These are phyloP conservation scores for Melanitta fusca DNA, from an alignment of 2,797 vertebrate genomes.

Conservation along the genomic window DNA sequence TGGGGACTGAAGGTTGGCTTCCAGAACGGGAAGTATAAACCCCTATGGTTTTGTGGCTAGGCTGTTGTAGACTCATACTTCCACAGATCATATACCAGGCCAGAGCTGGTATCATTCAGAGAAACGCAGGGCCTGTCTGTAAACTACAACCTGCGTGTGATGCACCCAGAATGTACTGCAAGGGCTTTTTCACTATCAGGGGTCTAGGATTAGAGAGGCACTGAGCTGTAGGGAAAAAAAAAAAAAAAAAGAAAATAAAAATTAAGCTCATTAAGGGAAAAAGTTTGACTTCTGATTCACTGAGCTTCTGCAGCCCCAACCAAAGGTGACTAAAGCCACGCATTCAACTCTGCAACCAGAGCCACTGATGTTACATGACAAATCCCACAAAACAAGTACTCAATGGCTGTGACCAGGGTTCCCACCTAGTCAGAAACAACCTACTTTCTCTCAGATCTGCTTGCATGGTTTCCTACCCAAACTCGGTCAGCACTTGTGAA, in stretches of 20 bases:
- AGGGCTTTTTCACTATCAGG: not conserved
- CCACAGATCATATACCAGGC: not conserved
- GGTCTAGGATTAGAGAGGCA: not conserved
- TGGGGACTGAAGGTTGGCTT: not conserved
- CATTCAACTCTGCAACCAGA: not conserved
- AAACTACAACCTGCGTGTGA: not conserved
- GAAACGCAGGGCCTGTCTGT: not conserved
- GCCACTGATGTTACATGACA: not conserved
- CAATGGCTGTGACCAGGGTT: not conserved
- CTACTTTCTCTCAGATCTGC: not conserved
- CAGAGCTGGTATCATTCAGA: not conserved
- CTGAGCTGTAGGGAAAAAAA: not conserved
- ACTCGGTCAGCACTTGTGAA: not conserved
- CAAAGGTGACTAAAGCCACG: not conserved
- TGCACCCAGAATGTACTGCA: not conserved
- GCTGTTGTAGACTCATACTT: not conserved
- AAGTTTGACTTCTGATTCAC: not conserved
- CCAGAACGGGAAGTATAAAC: not conserved
- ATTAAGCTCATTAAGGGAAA: not conserved
- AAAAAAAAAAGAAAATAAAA: not conserved
- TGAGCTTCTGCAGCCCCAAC: not conserved
- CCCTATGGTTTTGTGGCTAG: not conserved
- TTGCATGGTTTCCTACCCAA: not conserved
- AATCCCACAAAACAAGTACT: not conserved
- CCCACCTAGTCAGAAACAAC: not conserved